phyloP scores from a whole-genome alignment of 2,113 vertebrate species.

The Aramus guarauna region DNA sequence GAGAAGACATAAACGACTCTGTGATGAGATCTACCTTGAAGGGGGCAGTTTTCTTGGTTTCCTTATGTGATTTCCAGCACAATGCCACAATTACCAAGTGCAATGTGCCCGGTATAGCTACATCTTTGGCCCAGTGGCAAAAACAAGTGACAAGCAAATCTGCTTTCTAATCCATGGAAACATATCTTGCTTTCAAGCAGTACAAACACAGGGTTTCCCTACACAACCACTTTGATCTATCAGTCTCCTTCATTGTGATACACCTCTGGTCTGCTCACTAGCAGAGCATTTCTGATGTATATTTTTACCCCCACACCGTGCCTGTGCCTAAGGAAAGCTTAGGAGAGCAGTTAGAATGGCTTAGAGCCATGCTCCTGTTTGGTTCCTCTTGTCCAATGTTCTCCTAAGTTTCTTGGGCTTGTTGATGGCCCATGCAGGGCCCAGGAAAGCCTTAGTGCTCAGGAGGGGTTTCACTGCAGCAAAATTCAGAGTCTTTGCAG shows the following conservation, averaged over 20 bases:
- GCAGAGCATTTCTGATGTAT: not conserved
- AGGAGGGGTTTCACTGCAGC: not conserved
- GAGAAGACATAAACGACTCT: not conserved
- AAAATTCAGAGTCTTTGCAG: not conserved
- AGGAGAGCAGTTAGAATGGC: not conserved
- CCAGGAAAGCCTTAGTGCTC: not conserved
- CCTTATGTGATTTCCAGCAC: not conserved
- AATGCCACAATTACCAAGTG: not conserved
- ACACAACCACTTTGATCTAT: not conserved
- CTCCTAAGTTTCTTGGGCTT: not conserved
- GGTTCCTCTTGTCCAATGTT: not conserved
- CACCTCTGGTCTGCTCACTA: not conserved
- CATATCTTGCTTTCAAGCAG: not conserved
- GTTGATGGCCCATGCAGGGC: accelerated
- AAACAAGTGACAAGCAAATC: not conserved
- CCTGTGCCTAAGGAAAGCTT: not conserved
- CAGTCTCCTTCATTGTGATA: not conserved
- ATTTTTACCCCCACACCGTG: not conserved
- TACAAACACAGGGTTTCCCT: not conserved
- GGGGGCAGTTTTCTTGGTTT: not conserved
- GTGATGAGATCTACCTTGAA: not conserved
- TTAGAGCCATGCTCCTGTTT: not conserved
- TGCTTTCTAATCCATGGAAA: not conserved
- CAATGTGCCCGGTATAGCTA: not conserved
- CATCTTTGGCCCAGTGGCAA: not conserved